These are phyloP conservation scores for Drosophila pegasa DNA, from an alignment of 2,888 invertebrate species.

Conservation along the genomic window DNA sequence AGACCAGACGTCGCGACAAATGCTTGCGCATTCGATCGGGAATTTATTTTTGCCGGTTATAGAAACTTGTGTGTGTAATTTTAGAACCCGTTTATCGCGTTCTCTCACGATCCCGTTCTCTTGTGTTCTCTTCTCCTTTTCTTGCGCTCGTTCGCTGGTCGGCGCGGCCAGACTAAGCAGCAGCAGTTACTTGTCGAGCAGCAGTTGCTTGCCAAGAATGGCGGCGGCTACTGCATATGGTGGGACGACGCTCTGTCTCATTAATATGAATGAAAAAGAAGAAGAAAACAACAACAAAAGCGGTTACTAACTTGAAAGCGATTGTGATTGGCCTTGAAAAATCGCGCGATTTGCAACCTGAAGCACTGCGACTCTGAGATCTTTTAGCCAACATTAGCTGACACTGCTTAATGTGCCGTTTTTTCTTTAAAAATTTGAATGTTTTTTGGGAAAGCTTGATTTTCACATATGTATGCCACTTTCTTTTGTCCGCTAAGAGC, in stretches of 20 bases:
- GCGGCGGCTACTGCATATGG: slow-evolving; percentile 8
- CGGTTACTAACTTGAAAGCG: slow-evolving; percentile 43
- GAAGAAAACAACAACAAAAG: slow-evolving; percentile 45
- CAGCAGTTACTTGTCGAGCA: slow-evolving; percentile 17
- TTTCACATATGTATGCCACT: slow-evolving; percentile 32
- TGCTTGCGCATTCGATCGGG: slow-evolving; percentile 21
- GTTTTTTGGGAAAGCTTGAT: slow-evolving; percentile 42
- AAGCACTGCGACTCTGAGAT: slow-evolving; percentile 24
- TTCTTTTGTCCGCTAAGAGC: slow-evolving; percentile 36
- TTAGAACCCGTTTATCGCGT: slow-evolving; percentile 47
- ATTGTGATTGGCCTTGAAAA: slow-evolving; percentile 68
- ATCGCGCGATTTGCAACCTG: slow-evolving; percentile 44
- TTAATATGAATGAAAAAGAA: slow-evolving; percentile 71
- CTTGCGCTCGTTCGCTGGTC: background rate
- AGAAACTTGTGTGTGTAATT: slow-evolving; percentile 43
- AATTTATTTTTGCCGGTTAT: slow-evolving; percentile 57
- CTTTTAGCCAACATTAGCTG: slow-evolving; percentile 4
- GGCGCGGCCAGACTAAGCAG: slow-evolving; percentile 20
- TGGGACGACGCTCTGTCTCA: slow-evolving; percentile 38
- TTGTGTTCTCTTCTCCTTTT: slow-evolving; percentile 8
- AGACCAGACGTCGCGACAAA: slow-evolving; percentile 20
- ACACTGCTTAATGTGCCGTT: slow-evolving; percentile 4
- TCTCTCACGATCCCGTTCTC: slow-evolving; percentile 6
- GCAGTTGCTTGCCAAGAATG: slow-evolving; percentile 25
- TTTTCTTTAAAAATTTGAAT: background rate